A percentile compares a stretch with the other conserved stretches of the same genome.
phyloP scores from a whole-genome alignment of 2,888 invertebrate species.

The Thumatha senex region DNA sequence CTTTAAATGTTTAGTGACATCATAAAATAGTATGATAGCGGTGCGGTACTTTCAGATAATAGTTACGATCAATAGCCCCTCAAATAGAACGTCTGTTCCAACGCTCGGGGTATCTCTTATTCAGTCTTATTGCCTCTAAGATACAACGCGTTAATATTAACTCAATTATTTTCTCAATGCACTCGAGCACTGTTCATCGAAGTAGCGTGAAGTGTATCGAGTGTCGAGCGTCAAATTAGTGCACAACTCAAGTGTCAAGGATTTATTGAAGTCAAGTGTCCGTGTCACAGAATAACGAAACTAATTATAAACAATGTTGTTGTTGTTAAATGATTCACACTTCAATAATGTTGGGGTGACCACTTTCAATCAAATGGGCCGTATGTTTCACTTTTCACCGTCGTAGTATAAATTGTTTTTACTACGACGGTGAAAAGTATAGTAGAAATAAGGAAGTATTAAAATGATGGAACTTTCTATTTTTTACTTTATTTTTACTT shows the following conservation, averaged over 20 bases:
- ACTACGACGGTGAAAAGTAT: no score
- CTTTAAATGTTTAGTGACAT: constrained; percentile 11
- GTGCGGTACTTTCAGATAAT: constrained; percentile 12
- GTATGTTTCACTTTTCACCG: no score
- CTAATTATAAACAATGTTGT: no score
- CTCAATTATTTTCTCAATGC: constrained; percentile 16
- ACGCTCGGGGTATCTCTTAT: background rate
- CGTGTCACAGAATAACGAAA: constrained; percentile 11
- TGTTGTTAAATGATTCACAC: no score
- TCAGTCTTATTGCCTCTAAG: background rate
- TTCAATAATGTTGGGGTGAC: no score
- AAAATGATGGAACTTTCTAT: no score
- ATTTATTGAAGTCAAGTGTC: constrained; percentile 9
- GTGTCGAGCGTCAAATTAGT: constrained; percentile 10
- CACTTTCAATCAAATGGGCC: no score
- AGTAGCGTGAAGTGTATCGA: constrained; percentile 9
- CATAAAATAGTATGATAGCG: constrained; percentile 25
- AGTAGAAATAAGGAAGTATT: no score
- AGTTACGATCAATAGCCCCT: constrained; percentile 16
- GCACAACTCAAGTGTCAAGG: constrained; percentile 7
- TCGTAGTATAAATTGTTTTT: no score
- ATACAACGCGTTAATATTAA: constrained; percentile 18
- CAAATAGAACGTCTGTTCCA: constrained; percentile 4
- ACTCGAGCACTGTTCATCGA: constrained; percentile 11
- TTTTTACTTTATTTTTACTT: no score